phyloP scores from a whole-genome alignment of 2,113 vertebrate species.

The Apus apus region DNA sequence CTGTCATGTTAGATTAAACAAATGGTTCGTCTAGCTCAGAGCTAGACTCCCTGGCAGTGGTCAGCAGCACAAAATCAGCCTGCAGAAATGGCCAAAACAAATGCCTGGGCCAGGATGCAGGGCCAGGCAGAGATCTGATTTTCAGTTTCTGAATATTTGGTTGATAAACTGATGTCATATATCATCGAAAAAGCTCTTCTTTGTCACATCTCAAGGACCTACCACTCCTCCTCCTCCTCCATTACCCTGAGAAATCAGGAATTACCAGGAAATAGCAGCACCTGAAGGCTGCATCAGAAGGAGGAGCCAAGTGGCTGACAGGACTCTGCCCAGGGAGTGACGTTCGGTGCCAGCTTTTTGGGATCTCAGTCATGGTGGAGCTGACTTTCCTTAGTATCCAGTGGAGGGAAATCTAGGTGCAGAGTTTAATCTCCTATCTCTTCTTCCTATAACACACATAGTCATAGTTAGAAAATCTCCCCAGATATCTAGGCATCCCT shows the following conservation, averaged over 20 bases:
- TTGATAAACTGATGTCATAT: background rate
- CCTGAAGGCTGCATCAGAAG: background rate
- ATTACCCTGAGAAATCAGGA: background rate
- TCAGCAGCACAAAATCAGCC: background rate
- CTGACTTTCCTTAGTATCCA: background rate
- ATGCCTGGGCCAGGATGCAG: background rate
- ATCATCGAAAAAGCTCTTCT: background rate
- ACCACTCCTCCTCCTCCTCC: background rate
- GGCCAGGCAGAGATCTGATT: background rate
- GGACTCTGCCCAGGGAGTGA: background rate
- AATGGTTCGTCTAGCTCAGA: background rate
- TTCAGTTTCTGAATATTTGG: slow-evolving; percentile 3
- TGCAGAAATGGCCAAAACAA: background rate
- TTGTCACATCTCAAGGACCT: background rate
- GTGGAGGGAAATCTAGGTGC: background rate
- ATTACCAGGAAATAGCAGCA: background rate
- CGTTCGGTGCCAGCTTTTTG: background rate
- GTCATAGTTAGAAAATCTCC: rapidly evolving
- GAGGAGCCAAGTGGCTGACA: background rate
- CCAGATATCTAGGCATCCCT: background rate
- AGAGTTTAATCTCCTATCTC: background rate
- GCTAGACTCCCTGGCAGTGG: background rate
- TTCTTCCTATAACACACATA: background rate
- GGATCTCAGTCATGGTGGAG: background rate
- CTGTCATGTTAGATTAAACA: slow-evolving; percentile 8